Conservation (phyloP, 2,113 vertebrate species). For the Chloebia gouldiae region DNA sequence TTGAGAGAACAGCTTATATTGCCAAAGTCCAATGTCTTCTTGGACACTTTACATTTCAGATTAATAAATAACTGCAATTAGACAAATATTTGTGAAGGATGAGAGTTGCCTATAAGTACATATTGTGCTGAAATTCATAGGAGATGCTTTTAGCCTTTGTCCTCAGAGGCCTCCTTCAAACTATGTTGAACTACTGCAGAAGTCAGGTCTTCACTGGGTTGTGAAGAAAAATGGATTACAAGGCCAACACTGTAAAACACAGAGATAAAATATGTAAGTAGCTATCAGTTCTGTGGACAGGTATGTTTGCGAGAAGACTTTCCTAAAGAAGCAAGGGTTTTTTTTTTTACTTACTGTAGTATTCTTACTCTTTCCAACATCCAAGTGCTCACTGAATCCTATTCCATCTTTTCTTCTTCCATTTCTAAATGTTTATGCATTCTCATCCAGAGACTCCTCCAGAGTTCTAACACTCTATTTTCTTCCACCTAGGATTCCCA, state of each 20-base stretch:
- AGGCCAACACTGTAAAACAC: not conserved
- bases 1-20: not conserved
- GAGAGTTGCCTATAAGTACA: not conserved
- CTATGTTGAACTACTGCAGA: not conserved
- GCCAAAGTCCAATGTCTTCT: not conserved
- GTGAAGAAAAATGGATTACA: not conserved
- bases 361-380: not conserved
- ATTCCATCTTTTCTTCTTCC: not conserved
- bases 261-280: not conserved
- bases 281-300: not conserved
- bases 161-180: not conserved
- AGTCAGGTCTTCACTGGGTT: not conserved
- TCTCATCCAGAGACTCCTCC: not conserved
- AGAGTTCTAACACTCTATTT: not conserved
- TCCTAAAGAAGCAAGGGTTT: not conserved
- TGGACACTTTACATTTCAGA: not conserved
- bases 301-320: not conserved
- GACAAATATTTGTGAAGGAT: not conserved
- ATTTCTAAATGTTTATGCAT: not conserved
- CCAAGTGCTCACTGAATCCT: not conserved
- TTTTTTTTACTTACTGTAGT: not conserved
- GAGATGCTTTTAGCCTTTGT: not conserved
- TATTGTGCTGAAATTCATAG: not conserved
- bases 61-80: slow-evolving; percentile 13
- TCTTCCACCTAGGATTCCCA: not conserved